Base-by-base conservation (phyloP, 2,888 invertebrate species). In the Stenodema calcarata region DNA sequence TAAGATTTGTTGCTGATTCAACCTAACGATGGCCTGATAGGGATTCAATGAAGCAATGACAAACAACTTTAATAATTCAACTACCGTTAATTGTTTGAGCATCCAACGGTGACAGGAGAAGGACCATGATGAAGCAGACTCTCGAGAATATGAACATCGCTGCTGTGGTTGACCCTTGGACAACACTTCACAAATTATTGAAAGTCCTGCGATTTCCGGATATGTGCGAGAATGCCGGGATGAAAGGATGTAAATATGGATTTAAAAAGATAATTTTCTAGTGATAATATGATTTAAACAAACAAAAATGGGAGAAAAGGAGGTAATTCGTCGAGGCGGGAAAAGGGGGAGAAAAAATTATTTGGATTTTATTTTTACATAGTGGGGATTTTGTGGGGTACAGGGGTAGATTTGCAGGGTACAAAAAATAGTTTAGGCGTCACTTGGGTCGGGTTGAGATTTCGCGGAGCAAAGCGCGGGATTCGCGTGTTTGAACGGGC, bases 51-150 rank as follows among this genome's bases (percentile, higher is more conserved):
- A n/a, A 35, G 35, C 35, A 7, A 35, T 7, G 7, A 27, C 23
- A 4, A 73, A 6, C 73, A 73, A 73, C 27, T 9, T 9, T 14
- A 35, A 11, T 28, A 79, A n/a, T 44, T 27, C 0, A 18, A 50
- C 62, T 62, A 81, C 81, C 81, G 41, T 30, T 81, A n/a, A 54
- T 69, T 23, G 42, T 82, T 82, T 82, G 69, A 82, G 82, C 69
- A 12, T 82, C 82, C 69, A 82, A 69, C 30, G 82, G 82, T 30
- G 82, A 82, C 41, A 82, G 14, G 70, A 82, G 82, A 70, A 82
- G 82, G 2, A 28, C 18, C 82, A 82, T n/a, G 70, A 82, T 82
- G 42, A 82, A 82, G 35, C 35, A 18, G 35, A 30, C 70, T 41
- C 35, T 42, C 16, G 82, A 82, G 70, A 82, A 69, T 0, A 82